A percentile compares a stretch with the other conserved stretches of the same genome.
phyloP scores from a whole-genome alignment of 2,797 vertebrate genomes.

The Sebastes taczanowskii region DNA sequence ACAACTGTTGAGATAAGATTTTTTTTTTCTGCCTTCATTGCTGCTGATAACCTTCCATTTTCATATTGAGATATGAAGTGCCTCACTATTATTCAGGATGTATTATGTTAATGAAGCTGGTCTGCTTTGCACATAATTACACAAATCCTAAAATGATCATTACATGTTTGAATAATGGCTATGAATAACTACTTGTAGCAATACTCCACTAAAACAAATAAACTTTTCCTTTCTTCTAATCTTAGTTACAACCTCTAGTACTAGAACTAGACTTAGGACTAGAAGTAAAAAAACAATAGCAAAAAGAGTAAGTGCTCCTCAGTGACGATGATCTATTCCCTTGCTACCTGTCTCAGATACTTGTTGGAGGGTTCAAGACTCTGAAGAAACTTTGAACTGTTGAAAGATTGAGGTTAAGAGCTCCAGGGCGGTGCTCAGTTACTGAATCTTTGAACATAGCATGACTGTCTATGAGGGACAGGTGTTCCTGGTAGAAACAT shows the following conservation, averaged over 20 bases:
- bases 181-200: background rate
- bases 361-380: constrained; percentile 50
- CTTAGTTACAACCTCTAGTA: background rate
- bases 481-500: constrained; percentile 55
- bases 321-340: constrained; percentile 41
- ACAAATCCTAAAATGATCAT: background rate
- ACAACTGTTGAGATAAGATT: background rate
- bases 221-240: background rate
- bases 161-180: background rate
- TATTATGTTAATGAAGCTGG: background rate
- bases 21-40: background rate
- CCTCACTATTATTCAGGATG: background rate
- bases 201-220: background rate
- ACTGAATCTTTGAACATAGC: constrained; percentile 56
- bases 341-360: constrained; percentile 50
- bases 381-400: constrained; percentile 64
- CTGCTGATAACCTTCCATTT: background rate
- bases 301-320: constrained; percentile 16
- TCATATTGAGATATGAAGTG: background rate
- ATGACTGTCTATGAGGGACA: constrained; percentile 55
- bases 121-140: background rate
- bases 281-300: background rate
- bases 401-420: constrained; percentile 81
- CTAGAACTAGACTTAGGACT: background rate
- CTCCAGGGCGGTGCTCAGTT: constrained; percentile 62